These are phyloP conservation scores for Rhynchonycteris naso DNA, from an alignment of 2,797 vertebrate species.

Conservation along the genomic window DNA sequence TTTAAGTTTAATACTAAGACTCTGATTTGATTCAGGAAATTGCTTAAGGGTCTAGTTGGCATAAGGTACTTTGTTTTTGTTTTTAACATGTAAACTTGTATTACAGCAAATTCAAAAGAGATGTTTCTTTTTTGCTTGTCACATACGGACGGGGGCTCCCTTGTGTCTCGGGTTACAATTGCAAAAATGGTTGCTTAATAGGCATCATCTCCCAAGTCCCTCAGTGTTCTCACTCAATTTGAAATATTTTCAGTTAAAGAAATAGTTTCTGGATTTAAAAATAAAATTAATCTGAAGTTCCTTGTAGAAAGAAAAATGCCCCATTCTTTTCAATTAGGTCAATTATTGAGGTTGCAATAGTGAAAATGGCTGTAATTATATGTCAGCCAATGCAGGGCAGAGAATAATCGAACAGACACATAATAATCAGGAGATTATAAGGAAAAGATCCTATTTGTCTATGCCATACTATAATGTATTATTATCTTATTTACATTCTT, in stretches of 20 bases:
- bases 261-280: slow-evolving; percentile 44
- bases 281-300: neutral
- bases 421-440: neutral
- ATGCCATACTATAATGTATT: neutral
- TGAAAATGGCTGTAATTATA: neutral
- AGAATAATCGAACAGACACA: neutral
- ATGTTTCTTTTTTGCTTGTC: neutral
- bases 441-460: neutral
- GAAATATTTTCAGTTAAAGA: slow-evolving; percentile 29
- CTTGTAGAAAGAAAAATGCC: neutral
- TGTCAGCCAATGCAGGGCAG: neutral
- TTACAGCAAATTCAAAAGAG: slow-evolving; percentile 24
- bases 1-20: slow-evolving; percentile 55
- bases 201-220: neutral
- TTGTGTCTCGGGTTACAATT: neutral
- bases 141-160: neutral
- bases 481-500: neutral
- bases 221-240: neutral
- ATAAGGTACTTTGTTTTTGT: neutral
- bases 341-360: neutral
- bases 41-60: neutral
- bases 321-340: neutral
- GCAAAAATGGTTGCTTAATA: neutral
- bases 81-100: slow-evolving; percentile 4
- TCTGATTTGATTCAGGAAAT: slow-evolving; percentile 41